A percentile compares a stretch with the other conserved stretches of the same genome.
Evolutionary conservation across 2,888 invertebrate species (phyloP).

Genomic region (Rhodophaea formosa): DNA sequence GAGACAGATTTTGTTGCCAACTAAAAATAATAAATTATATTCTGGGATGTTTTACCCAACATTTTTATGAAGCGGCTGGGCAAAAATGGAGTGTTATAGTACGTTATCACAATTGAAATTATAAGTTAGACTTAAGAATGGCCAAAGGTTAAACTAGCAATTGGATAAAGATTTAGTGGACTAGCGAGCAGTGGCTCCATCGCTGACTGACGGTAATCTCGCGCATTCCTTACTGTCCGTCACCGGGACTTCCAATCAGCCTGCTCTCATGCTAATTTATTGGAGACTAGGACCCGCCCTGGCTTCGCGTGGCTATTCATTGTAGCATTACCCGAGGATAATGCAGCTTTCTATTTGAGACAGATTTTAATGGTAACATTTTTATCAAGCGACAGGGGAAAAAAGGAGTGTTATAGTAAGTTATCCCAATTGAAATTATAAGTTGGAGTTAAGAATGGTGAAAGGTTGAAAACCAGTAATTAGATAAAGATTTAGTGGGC

Average conservation of each 20-base stretch:
- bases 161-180: constrained; percentile 16
- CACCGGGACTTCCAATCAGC: constrained; percentile 25
- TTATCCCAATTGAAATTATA: neutral
- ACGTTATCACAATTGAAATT: too few relatives aligned
- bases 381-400: too few relatives aligned
- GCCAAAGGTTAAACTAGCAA: too few relatives aligned
- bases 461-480: constrained; percentile 14
- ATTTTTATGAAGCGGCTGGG: too few relatives aligned
- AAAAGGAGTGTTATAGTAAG: too few relatives aligned
- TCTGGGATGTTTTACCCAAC: too few relatives aligned
- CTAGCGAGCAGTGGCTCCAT: constrained; percentile 12
- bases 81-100: too few relatives aligned
- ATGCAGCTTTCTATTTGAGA: too few relatives aligned
- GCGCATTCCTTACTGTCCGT: constrained; percentile 28
- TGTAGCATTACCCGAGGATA: neutral
- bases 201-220: constrained; percentile 12
- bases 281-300: neutral
- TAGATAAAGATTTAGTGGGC: constrained; percentile 16
- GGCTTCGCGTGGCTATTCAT: neutral
- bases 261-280: constrained; percentile 16
- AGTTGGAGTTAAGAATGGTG: constrained; percentile 3
- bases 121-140: too few relatives aligned
- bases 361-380: too few relatives aligned
- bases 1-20: neutral
- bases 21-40: too few relatives aligned